Percentiles rank a stretch among this genome's conserved stretches.
Conservation (phyloP, 2,888 invertebrate genomes). For the Agriopis aurantiaria region DNA sequence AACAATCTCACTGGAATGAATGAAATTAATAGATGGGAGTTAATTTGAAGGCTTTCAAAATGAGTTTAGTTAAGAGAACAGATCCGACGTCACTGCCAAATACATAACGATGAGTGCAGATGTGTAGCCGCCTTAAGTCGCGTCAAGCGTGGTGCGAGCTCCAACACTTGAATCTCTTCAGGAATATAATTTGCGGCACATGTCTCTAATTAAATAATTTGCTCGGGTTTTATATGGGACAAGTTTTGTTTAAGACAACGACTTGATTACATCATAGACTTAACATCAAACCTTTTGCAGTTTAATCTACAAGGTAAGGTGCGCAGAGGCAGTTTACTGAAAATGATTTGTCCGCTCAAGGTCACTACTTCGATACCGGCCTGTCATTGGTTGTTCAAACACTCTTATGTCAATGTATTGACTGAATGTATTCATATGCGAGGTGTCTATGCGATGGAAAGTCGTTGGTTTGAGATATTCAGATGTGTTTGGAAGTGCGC, state of each 20-base stretch:
- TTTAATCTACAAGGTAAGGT: background rate
- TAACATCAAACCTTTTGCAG: background rate
- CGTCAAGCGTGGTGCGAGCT: constrained; percentile 41
- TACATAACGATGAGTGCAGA: constrained; percentile 12
- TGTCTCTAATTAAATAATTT: constrained; percentile 43
- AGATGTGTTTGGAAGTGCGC: constrained; percentile 16
- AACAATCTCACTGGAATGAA: background rate
- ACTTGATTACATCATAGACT: background rate
- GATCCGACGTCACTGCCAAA: background rate
- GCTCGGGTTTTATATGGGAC: constrained; percentile 34
- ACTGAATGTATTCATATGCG: background rate
- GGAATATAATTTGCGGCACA: constrained; percentile 48
- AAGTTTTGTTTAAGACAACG: constrained; percentile 30
- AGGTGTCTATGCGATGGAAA: background rate
- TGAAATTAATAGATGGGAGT: background rate
- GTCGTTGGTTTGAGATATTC: constrained; percentile 1
- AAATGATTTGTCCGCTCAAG: no score
- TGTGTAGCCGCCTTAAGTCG: constrained; percentile 14
- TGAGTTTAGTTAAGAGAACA: background rate
- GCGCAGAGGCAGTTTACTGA: no score
- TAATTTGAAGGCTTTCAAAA: background rate
- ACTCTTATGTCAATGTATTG: background rate
- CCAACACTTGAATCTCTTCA: constrained; percentile 45
- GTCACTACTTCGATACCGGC: background rate
- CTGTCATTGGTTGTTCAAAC: background rate